Evolutionary conservation across 1,140 invertebrate species (phyloP).

Genomic region (Schlechtendalia chinensis): DNA sequence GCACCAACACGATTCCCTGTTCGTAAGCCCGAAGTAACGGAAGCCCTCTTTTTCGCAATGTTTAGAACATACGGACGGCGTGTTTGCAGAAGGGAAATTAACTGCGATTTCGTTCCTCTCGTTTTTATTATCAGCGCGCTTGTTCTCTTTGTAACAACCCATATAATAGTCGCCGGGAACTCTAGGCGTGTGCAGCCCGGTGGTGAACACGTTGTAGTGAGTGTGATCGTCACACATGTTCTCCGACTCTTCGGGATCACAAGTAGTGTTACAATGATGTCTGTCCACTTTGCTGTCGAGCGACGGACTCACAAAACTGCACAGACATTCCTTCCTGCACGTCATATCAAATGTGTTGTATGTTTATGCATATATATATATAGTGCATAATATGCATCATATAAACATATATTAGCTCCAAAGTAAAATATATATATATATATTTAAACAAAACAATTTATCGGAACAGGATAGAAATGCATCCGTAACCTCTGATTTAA

Average conservation of each 20-base stretch:
- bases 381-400: not conserved
- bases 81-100: not conserved
- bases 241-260: not conserved
- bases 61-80: not conserved
- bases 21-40: not conserved
- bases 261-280: not conserved
- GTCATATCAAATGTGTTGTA: not conserved
- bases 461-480: too few relatives aligned
- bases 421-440: too few relatives aligned
- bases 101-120: not conserved
- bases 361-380: not conserved
- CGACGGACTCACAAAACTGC: conserved; percentile 18
- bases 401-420: too few relatives aligned
- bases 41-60: not conserved
- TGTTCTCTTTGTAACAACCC: conserved; percentile 8
- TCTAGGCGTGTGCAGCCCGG: not conserved
- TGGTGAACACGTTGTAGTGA: conserved; percentile 2
- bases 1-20: not conserved
- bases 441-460: too few relatives aligned
- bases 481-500: too few relatives aligned
- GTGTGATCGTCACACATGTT: not conserved
- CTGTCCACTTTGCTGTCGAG: not conserved
- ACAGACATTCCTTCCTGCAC: not conserved
- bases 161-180: conserved; percentile 10
- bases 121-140: not conserved